Evolutionary conservation across 2,113 vertebrate species (phyloP).

Genomic region (zebrafish (Danio rerio)): GRCz12tu NC_133182.1:11270501-11271000

Average conservation of each 20-base stretch:
- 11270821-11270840: background rate
- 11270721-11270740: conserved; percentile 5
- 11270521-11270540: conserved; percentile 4
- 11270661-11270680: conserved; percentile 38
- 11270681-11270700: conserved; percentile 34
- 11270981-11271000: too few relatives aligned
- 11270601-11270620: conserved; percentile 32
- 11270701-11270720: conserved; percentile 17
- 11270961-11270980: background rate
- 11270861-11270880: background rate
- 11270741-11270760: conserved; percentile 15
- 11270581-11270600: conserved; percentile 44
- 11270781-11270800: background rate
- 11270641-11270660: conserved; percentile 4
- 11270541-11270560: background rate
- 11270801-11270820: conserved; percentile 8
- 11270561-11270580: conserved; percentile 20
- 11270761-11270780: background rate
- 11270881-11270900: background rate
- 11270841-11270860: background rate
- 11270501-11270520: background rate
- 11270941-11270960: background rate
- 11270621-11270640: conserved; percentile 8
- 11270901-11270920: background rate
- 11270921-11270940: background rate